phyloP scores from a whole-genome alignment of 30 jellyfish, hydroid and myxozoan species.

The Aurelia aurita region DNA sequence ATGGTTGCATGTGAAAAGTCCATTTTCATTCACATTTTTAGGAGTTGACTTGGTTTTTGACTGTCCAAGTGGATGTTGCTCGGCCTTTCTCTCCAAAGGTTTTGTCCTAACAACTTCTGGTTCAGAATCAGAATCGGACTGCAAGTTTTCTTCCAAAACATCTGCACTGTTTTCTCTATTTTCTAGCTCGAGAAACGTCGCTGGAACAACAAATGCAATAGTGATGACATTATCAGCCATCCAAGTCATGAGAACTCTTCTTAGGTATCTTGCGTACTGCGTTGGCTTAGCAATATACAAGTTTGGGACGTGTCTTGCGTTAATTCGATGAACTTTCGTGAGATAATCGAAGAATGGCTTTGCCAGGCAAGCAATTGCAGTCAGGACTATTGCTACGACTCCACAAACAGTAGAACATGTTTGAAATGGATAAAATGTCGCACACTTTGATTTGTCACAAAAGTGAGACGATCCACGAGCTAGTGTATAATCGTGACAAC shows the following conservation, averaged over 20 bases:
- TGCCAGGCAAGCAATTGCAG: slow-evolving; percentile 5
- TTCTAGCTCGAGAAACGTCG: not conserved
- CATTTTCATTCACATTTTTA: not conserved
- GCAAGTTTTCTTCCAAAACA: not conserved
- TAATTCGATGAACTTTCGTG: not conserved
- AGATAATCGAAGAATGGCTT: not conserved
- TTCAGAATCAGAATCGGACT: not conserved
- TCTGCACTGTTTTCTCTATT: not conserved
- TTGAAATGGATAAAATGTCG: not conserved
- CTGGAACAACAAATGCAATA: not conserved
- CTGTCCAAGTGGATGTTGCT: not conserved
- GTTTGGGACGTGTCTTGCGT: not conserved
- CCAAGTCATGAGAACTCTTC: not conserved
- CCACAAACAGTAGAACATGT: not conserved
- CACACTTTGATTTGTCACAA: slow-evolving; percentile 3
- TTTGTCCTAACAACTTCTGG: not conserved
- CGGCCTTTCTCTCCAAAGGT: not conserved
- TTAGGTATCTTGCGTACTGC: not conserved
- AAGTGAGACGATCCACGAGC: not conserved
- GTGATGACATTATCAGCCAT: not conserved
- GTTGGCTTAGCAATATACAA: slow-evolving; percentile 2
- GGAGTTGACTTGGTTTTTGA: not conserved
- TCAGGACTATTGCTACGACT: not conserved
- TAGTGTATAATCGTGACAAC: not conserved
- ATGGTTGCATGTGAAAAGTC: not conserved